Conservation (phyloP, 2,113 vertebrate species). For the Stercorarius parasiticus region DNA sequence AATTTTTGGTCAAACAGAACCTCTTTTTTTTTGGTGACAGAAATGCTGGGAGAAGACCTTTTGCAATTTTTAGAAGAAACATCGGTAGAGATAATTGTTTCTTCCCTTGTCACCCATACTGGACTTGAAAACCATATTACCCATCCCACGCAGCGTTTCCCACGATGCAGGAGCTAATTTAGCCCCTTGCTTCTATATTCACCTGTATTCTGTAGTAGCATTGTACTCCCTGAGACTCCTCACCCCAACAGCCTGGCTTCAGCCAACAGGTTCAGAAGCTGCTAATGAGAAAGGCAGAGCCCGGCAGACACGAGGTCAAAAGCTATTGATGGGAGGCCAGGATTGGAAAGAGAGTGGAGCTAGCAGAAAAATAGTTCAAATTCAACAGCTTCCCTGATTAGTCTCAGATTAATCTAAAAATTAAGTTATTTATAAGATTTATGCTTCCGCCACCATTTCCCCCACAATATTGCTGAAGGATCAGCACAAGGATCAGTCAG, state of each 20-base stretch:
- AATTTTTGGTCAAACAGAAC: neutral
- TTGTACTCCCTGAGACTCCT: neutral
- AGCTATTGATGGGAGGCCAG: neutral
- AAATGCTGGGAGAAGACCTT: neutral
- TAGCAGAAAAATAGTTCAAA: neutral
- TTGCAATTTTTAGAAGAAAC: neutral
- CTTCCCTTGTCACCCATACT: neutral
- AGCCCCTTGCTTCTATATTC: neutral
- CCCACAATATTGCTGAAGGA: neutral
- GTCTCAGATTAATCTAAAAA: neutral
- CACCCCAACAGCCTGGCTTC: neutral
- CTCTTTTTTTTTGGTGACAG: neutral
- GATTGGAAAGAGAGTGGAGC: neutral
- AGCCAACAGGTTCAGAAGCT: neutral
- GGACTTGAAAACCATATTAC: neutral
- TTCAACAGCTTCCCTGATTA: neutral
- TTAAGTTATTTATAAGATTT: neutral
- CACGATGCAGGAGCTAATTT: neutral
- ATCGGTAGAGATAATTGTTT: neutral
- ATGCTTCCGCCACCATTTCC: neutral
- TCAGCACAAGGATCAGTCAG: neutral
- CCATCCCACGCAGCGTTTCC: neutral
- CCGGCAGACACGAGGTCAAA: neutral
- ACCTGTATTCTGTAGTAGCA: neutral
- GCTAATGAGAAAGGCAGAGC: neutral